Percentiles rank a stretch among this genome's conserved stretches.
phyloP scores from a whole-genome alignment of 2,888 invertebrate species.

The Erebia aethiops region DNA sequence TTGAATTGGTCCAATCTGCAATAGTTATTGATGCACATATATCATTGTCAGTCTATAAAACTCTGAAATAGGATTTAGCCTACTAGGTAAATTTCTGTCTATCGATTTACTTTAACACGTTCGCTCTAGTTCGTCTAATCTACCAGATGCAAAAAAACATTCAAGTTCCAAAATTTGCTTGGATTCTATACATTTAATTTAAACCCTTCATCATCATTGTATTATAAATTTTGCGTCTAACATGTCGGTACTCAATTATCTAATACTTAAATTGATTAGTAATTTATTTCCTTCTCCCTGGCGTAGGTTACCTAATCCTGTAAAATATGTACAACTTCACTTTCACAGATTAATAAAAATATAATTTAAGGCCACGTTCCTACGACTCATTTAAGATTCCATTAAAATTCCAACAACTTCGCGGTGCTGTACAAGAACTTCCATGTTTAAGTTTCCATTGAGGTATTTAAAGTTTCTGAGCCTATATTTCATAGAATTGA shows the following conservation, averaged over 20 bases:
- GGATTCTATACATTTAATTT: no score
- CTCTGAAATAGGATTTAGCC: not conserved
- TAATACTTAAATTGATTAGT: not conserved
- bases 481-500: no score
- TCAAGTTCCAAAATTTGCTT: no score
- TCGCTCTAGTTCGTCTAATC: no score
- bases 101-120: no score
- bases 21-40: conserved; percentile 10
- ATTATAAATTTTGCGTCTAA: no score
- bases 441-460: not conserved
- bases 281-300: not conserved
- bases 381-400: not conserved
- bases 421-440: not conserved
- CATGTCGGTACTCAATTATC: not conserved
- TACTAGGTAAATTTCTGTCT: no score
- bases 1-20: not conserved
- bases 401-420: conserved; percentile 1
- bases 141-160: no score
- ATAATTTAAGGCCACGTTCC: not conserved
- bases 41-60: not conserved
- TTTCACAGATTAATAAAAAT: not conserved
- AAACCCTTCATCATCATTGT: no score
- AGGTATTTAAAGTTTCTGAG: no score
- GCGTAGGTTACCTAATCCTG: not conserved
- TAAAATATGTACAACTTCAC: not conserved